A percentile compares a stretch with the other conserved stretches of the same genome.
Evolutionary conservation across 2,888 invertebrate genomes (phyloP).

Genomic region (Ochropacha duplaris): DNA sequence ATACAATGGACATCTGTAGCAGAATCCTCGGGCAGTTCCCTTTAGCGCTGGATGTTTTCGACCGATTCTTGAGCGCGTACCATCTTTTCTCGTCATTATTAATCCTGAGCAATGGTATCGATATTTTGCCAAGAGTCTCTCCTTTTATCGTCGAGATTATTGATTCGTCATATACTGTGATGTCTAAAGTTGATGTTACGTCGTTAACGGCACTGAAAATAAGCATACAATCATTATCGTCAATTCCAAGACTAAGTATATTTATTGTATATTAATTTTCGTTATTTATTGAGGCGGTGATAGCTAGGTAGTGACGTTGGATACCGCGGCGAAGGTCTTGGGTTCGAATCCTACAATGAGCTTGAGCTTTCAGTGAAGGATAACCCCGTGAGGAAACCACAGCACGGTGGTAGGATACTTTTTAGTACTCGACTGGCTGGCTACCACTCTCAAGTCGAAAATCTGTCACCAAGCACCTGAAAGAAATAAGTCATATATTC

Average conservation of each 20-base stretch:
- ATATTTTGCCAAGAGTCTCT: conserved; percentile 66
- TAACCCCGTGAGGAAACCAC: no score
- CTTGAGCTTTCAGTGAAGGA: no score
- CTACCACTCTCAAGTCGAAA: no score
- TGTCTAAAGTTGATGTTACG: conserved; percentile 68
- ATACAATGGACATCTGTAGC: conserved; percentile 70
- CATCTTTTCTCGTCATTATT: conserved; percentile 69
- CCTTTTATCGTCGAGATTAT: conserved; percentile 56
- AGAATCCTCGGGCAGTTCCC: conserved; percentile 69
- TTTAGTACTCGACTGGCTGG: no score
- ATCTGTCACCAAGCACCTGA: no score
- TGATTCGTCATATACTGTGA: conserved; percentile 68
- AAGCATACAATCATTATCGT: conserved; percentile 4
- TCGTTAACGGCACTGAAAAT: conserved; percentile 64
- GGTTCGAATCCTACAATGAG: no score
- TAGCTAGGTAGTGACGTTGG: no score
- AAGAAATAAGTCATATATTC: not conserved
- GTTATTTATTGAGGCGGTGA: no score
- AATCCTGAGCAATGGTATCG: conserved; percentile 68
- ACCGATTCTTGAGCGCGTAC: conserved; percentile 68
- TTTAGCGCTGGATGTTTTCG: conserved; percentile 58
- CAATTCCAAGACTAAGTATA: no score
- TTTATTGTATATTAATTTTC: no score
- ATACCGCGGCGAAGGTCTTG: no score
- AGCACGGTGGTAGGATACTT: no score